Evolutionary conservation across 2,113 vertebrate genomes (phyloP), one percentile per base, ranked within the genome.

Genomic region (Archocentrus centrarchus): DNA sequence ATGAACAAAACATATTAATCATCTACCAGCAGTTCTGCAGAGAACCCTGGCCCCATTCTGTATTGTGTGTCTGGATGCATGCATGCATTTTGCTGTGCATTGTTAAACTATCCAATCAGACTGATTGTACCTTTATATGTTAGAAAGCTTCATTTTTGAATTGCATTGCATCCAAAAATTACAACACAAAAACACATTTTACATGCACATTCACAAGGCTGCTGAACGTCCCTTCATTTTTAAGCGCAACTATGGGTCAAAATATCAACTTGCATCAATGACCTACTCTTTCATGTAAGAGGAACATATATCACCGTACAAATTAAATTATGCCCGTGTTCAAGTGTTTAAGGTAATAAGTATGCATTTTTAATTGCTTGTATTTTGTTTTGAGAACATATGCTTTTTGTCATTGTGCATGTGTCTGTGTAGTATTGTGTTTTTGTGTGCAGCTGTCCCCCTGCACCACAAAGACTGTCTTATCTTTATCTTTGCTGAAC

Each of bases 21-120:
- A 86, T 89, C 62, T 78, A 17, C 84, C 84, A 37, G 76, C 73
- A 81, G 75, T 83, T 41, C 58, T 91, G 80, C 37, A 76, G 55
- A 83, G 62, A 35, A 22, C 50, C 57, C 44, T 91, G 90, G 63
- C 84, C 90, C 86, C 88, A 91, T 92, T 94, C 87, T 90, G 89
- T 89, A 80, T 39, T 75, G 18, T 58, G 60, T 55, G 61, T 57
- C 79, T 24, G 27, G 79, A 73, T 80, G 58, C 79, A 70, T 80
- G 47, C 47, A 27, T 79, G 55, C 39, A 27, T 50, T 47, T 70
- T 70, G 64, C 9, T 62, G 60, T 62, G 60, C 10, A 18, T 62
- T 62, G 32, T 5, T 39, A 39, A 44, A 68, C 8, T 27, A 17
- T 27, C 14, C 44, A 22, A 27, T 68, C 39, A 47, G 7, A 27